Conservation (phyloP, 2,113 vertebrate genomes). For the Seriola aureovittata region DNA sequence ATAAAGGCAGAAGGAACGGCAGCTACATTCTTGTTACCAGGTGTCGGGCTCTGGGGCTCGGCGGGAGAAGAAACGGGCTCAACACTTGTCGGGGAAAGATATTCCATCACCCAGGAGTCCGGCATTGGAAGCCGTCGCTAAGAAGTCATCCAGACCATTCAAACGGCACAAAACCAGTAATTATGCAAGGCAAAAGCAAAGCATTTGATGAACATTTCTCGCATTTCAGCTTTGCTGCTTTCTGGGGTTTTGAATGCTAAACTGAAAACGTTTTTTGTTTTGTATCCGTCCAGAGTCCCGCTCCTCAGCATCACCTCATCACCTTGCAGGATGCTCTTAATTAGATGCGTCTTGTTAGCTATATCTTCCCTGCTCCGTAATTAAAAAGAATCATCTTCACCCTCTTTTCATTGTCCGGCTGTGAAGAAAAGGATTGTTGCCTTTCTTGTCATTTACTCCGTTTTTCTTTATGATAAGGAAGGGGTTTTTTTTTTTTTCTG, state of each 20-base stretch:
- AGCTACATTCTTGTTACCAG: conserved; percentile 74
- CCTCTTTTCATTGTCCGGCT: conserved; percentile 84
- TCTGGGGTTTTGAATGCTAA: conserved; percentile 48
- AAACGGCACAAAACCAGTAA: conserved; percentile 71
- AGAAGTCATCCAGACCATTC: conserved; percentile 76
- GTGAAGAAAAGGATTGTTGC: conserved; percentile 83
- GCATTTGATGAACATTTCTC: conserved; percentile 84
- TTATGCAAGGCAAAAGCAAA: conserved; percentile 78
- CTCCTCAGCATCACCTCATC: conserved; percentile 45
- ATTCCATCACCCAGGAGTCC: conserved; percentile 80
- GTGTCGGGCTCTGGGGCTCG: conserved; percentile 55
- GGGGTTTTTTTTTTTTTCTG: conserved; percentile 74
- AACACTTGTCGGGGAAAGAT: conserved; percentile 58
- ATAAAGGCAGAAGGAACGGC: conserved; percentile 65
- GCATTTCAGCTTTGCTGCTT: conserved; percentile 72
- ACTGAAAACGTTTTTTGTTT: conserved; percentile 60
- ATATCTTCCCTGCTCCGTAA: conserved; percentile 82
- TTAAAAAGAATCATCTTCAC: conserved; percentile 88
- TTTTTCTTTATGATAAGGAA: conserved; percentile 53
- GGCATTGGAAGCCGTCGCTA: conserved; percentile 45
- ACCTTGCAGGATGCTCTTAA: conserved; percentile 81
- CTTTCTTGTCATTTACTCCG: conserved; percentile 57
- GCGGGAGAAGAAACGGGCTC: conserved; percentile 30
- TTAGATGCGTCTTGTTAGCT: conserved; percentile 81
- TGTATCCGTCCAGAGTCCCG: background rate